phyloP scores from a whole-genome alignment of 2,888 invertebrate genomes.

The Drosophila conformis region DNA sequence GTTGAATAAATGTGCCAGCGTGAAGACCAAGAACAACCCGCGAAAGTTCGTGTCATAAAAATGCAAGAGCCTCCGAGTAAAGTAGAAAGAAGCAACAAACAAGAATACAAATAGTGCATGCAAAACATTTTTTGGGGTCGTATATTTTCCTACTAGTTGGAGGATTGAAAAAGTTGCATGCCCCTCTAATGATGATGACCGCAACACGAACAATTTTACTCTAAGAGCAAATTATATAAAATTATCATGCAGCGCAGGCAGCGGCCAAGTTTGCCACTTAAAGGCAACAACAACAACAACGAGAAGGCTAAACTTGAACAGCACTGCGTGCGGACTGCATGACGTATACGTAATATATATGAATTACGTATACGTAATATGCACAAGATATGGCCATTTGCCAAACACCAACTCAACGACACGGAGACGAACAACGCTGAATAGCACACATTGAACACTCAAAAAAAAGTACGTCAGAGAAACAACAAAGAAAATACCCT shows the following conservation, averaged over 20 bases:
- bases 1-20: conserved; percentile 36
- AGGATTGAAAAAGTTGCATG: conserved; percentile 7
- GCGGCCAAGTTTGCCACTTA: conserved; percentile 64
- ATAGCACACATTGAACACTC: conserved; percentile 18
- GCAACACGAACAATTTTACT: conserved; percentile 52
- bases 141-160: conserved; percentile 8
- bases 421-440: conserved; percentile 14
- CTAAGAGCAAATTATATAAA: conserved; percentile 72
- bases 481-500: conserved; percentile 11
- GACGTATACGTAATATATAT: conserved; percentile 66
- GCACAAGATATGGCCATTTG: conserved; percentile 62
- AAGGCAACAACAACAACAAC: conserved; percentile 43
- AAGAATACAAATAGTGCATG: conserved; percentile 52
- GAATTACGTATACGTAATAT: conserved; percentile 59
- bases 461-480: background rate
- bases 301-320: conserved; percentile 43
- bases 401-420: conserved; percentile 34
- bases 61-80: conserved; percentile 9
- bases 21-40: conserved; percentile 7
- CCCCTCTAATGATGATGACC: conserved; percentile 42
- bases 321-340: conserved; percentile 55
- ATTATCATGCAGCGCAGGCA: conserved; percentile 77
- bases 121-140: conserved; percentile 67
- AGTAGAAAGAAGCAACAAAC: background rate
- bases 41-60: conserved; percentile 63